Base-by-base conservation (phyloP, 2,888 invertebrate genomes). In the Rosalia funebris region DNA sequence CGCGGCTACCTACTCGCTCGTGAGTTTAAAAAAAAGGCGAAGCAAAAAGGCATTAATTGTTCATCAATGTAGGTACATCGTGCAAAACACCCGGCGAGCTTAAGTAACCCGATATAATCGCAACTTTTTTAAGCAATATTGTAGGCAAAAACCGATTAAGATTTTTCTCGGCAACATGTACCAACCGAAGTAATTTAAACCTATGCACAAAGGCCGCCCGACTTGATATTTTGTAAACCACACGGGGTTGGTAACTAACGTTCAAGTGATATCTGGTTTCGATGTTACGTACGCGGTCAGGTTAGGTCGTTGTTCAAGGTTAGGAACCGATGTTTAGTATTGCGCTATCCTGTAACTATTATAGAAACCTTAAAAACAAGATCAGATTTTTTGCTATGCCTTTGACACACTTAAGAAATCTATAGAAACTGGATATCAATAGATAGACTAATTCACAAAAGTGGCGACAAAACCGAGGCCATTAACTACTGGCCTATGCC, bases 71-170 rank as follows among this genome's bases (percentile, higher is more conserved):
- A 53, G 53, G 42, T 53, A 53, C 53, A 53, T 17, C 42, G 42
- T 53, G 41, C 42, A 31, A 42, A 42, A 53, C 53, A 42, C 53
- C 53, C 42, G 53, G 53, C 53, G n/a, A 20, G 42, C 41, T 53
- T 53, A 42, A 53, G 53, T 53, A 53, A 53, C 19, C 42, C 53
- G 53, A 53, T 53, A 53, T 42, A 32, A 53, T 53, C 50, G 53
- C 14, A 7, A 32, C 16, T 53, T 53, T 53, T 42, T 53, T 42
- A 41, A 42, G 53, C 14, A 53, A 53, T 42, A 53, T 32, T 42
- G 53, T 42, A 32, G 42, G 53, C 53, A 53, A 42, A 42, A 15
- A 53, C 25, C 53, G 42, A 53, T 53, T 53, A 53, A 53, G 16
- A 53, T 53, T 53, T 52, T 53, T 34, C 53, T 53, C 41, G 42